Conservation (phyloP, 2,888 invertebrate species). For the Therioaphis trifolii region DNA sequence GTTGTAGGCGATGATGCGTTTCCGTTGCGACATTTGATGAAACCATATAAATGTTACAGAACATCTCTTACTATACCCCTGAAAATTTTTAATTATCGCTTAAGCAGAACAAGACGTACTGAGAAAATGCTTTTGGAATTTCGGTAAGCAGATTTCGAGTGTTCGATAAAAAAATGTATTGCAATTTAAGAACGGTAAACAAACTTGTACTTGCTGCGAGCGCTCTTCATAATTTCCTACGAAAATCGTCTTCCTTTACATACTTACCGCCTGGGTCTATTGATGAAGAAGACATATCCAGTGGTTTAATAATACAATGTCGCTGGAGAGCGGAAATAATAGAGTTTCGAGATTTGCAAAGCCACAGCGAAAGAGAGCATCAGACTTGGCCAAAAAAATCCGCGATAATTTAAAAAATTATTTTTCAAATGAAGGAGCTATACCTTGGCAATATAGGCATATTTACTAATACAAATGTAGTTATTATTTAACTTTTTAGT, state of each 20-base stretch:
- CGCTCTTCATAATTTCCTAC: conserved; percentile 60
- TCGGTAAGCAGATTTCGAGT: conserved; percentile 34
- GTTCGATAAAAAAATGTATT: conserved; percentile 7
- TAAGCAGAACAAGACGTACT: conserved; percentile 13
- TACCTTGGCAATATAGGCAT: no score
- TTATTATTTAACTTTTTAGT: no score
- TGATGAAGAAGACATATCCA: conserved; percentile 56
- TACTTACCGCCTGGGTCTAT: conserved; percentile 44
- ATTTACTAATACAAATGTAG: no score
- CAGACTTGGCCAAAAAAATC: neutral
- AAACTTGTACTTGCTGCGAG: conserved; percentile 47
- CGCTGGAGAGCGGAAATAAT: conserved; percentile 23
- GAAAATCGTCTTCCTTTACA: conserved; percentile 37
- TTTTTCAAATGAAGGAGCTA: no score
- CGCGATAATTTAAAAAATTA: no score
- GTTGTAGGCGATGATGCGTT: conserved; percentile 55
- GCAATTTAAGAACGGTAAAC: conserved; percentile 42
- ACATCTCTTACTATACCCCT: neutral
- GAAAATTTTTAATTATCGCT: conserved; percentile 51
- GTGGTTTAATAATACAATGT: conserved; percentile 53
- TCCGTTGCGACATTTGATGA: conserved; percentile 37
- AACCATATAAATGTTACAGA: conserved; percentile 25
- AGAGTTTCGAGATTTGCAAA: neutral
- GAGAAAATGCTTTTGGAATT: conserved; percentile 46
- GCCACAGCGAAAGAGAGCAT: neutral